Conservation (phyloP, 2,797 vertebrate genomes). For the Falco cherrug region DNA sequence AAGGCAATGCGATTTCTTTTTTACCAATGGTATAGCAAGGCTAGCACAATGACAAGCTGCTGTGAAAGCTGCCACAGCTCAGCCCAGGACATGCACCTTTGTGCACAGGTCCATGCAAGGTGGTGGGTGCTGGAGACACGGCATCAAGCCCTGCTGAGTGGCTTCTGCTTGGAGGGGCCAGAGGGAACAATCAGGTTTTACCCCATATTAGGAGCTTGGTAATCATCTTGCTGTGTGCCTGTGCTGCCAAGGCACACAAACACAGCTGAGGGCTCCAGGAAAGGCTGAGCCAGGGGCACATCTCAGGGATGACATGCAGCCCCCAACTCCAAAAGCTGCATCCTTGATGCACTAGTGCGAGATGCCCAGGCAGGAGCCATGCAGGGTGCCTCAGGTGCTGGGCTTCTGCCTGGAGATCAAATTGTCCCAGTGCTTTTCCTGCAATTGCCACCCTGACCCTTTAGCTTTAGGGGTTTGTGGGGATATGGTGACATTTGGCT, state of each 20-base stretch:
- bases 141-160: neutral
- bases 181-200: neutral
- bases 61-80: neutral
- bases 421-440: neutral
- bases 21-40: neutral
- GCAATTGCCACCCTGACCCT: too few relatives aligned
- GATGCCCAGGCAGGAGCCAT: neutral
- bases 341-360: neutral
- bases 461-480: neutral
- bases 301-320: neutral
- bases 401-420: neutral
- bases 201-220: neutral
- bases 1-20: neutral
- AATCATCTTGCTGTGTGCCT: neutral
- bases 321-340: neutral
- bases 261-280: rapidly evolving
- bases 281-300: neutral
- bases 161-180: neutral
- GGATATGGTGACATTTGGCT: neutral
- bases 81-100: neutral
- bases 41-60: neutral
- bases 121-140: neutral
- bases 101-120: rapidly evolving
- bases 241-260: neutral
- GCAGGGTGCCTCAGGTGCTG: neutral